These are phyloP conservation scores for Dermolepida albohirtum DNA, from an alignment of 2,888 invertebrate genomes.

Conservation along the genomic window DNA sequence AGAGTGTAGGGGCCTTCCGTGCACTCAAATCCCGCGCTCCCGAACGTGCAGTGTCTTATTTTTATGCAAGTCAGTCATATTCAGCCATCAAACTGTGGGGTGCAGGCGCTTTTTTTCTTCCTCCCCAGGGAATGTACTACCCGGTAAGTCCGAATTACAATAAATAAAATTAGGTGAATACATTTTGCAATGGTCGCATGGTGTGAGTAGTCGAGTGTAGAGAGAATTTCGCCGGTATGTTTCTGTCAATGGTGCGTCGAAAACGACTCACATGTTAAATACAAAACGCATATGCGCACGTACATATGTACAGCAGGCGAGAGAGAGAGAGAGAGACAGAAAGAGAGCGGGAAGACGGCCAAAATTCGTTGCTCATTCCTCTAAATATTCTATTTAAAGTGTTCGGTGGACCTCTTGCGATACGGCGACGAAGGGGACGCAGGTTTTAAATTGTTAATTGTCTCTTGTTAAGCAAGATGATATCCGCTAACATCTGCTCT, in stretches of 20 bases:
- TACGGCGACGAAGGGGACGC: not conserved
- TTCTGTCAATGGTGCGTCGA: too few species aligned
- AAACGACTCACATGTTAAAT: too few species aligned
- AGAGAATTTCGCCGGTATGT: too few species aligned
- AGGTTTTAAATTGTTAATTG: slow-evolving; percentile 36
- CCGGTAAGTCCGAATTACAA: slow-evolving; percentile 78
- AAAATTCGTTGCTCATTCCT: slow-evolving; percentile 17
- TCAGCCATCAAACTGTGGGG: slow-evolving; percentile 97
- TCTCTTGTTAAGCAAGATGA: slow-evolving; percentile 15
- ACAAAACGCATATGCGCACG: not conserved
- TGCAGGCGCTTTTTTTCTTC: slow-evolving; percentile 95
- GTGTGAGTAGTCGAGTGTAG: too few species aligned
- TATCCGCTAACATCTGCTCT: slow-evolving; percentile 18
- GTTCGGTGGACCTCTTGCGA: slow-evolving; percentile 1
- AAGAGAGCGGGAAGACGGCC: slow-evolving; percentile 23
- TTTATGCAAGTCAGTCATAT: slow-evolving; percentile 71
- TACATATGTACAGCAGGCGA: not conserved
- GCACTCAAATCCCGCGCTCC: slow-evolving; percentile 22
- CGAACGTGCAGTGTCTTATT: slow-evolving; percentile 61
- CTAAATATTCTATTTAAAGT: slow-evolving; percentile 30
- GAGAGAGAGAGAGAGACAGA: not conserved
- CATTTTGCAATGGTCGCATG: too few species aligned
- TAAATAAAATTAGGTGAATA: too few species aligned
- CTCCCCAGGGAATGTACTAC: slow-evolving; percentile 97
- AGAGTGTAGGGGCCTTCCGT: slow-evolving; percentile 26